phyloP scores from a whole-genome alignment of 2,113 vertebrate genomes.

The Phoxinus phoxinus region DNA sequence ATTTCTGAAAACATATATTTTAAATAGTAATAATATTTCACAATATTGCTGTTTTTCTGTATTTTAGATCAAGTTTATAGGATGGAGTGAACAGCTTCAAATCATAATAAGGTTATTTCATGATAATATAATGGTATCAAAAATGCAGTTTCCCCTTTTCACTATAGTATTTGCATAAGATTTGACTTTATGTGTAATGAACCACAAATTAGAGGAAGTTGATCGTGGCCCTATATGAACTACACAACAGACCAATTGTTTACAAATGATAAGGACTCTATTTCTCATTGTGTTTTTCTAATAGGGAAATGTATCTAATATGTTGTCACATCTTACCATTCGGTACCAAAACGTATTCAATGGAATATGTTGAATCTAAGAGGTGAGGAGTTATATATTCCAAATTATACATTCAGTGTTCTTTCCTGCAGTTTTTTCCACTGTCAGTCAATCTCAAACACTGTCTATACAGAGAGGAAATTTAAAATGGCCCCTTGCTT shows the following conservation, averaged over 20 bases:
- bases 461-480: slow-evolving; percentile 52
- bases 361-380: slow-evolving; percentile 24
- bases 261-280: not conserved
- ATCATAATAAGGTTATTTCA: not conserved
- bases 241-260: not conserved
- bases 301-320: not conserved
- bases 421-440: slow-evolving; percentile 68
- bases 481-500: slow-evolving; percentile 53
- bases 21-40: not conserved
- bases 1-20: no score
- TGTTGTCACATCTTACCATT: not conserved
- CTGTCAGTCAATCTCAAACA: slow-evolving; percentile 57
- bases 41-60: not conserved
- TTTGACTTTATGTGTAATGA: not conserved
- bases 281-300: not conserved
- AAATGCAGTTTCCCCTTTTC: not conserved
- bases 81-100: not conserved
- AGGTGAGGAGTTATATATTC: slow-evolving; percentile 50
- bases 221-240: not conserved
- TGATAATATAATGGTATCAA: not conserved
- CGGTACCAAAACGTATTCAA: not conserved
- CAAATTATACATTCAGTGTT: slow-evolving; percentile 71
- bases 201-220: not conserved
- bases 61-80: not conserved
- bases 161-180: not conserved